These are phyloP conservation scores for Tachystola acroxantha DNA, from an alignment of 2,888 invertebrate species.

Conservation along the genomic window DNA sequence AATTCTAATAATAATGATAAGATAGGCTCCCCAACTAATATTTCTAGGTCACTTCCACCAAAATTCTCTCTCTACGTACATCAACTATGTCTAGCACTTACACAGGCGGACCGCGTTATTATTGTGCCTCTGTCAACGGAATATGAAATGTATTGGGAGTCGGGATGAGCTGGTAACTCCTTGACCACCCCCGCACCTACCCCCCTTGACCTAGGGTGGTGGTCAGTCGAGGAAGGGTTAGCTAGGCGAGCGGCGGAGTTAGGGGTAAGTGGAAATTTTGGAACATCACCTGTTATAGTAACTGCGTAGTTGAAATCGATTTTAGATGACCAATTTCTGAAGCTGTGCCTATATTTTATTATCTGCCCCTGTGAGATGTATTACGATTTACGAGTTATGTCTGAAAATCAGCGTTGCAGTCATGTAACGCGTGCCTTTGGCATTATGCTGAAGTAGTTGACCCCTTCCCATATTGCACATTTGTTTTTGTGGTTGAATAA, in stretches of 20 bases:
- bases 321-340: too few species aligned
- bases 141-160: conserved; percentile 77
- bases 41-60: conserved; percentile 35
- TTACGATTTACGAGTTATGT: too few species aligned
- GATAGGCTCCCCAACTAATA: too few species aligned
- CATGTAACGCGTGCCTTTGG: too few species aligned
- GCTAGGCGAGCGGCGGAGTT: conserved; percentile 21
- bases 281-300: background rate
- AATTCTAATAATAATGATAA: too few species aligned
- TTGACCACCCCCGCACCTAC: conserved; percentile 45
- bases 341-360: too few species aligned
- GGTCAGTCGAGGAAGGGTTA: conserved; percentile 42
- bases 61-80: conserved; percentile 24
- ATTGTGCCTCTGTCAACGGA: conserved; percentile 78
- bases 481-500: too few species aligned
- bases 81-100: conserved; percentile 70
- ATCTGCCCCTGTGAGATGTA: too few species aligned
- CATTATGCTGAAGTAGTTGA: too few species aligned
- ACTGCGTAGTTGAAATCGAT: background rate
- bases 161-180: conserved; percentile 67
- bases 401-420: too few species aligned
- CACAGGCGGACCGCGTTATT: conserved; percentile 66
- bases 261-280: conserved; percentile 27
- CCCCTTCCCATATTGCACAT: too few species aligned
- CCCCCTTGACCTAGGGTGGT: conserved; percentile 55